phyloP scores from a whole-genome alignment of 2,888 invertebrate species.

The Microplitis deprimator region DNA sequence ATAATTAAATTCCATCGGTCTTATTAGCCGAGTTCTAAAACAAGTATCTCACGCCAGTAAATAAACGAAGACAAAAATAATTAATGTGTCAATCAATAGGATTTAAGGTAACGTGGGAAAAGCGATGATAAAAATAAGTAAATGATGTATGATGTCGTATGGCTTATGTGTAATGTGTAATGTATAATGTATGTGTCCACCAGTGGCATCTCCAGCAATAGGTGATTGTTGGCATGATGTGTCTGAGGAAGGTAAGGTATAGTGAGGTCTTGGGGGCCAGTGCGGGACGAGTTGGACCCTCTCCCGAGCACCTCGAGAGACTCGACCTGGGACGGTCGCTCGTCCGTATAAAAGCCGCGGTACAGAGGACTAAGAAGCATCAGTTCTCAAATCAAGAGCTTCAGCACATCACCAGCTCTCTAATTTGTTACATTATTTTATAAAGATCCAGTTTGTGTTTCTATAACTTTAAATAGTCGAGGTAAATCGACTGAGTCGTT shows the following conservation, averaged over 20 bases:
- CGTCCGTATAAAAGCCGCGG: conserved; percentile 68
- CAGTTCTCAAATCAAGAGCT: conserved; percentile 69
- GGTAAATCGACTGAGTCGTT: background rate
- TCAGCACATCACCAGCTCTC: conserved; percentile 59
- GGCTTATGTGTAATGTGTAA: too few relatives aligned
- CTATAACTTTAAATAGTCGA: too few relatives aligned
- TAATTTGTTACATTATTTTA: background rate
- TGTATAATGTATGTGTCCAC: too few relatives aligned
- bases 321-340: conserved; percentile 31
- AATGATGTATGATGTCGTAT: too few relatives aligned
- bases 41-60: too few relatives aligned
- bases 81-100: too few relatives aligned
- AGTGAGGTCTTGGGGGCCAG: conserved; percentile 21
- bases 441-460: background rate
- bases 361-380: conserved; percentile 68
- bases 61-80: too few relatives aligned
- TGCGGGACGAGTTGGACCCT: conserved; percentile 28
- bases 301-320: conserved; percentile 47
- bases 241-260: conserved; percentile 21
- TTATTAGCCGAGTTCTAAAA: too few relatives aligned
- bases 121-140: too few relatives aligned
- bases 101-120: too few relatives aligned
- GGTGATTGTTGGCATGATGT: background rate
- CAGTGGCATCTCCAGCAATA: too few relatives aligned
- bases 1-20: too few relatives aligned